Evolutionary conservation across 1,140 invertebrate genomes (phyloP), one percentile per base, ranked within the genome.

Genomic region (Drosophila lini): DNA sequence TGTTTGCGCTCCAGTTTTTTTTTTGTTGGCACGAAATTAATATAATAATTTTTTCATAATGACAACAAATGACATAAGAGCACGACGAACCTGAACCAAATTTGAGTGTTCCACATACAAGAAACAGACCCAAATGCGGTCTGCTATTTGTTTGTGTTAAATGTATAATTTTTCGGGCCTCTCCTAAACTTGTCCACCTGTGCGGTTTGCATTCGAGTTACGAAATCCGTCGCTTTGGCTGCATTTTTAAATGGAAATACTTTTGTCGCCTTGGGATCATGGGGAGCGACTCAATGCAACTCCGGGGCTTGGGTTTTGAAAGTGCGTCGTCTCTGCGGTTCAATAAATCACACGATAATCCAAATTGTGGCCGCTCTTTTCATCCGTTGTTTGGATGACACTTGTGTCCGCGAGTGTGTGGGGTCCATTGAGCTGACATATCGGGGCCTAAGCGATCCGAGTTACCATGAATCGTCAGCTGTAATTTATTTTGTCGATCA

Each of bases 291-390:
- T 25, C 16, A 78, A 78, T 74, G 63, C 32, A 65, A 36, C 31
- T 52, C 25, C 25, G 34, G 34, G 40, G 31, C 34, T 57, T 76
- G 71, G 55, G 8, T 74, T 84, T 84, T 84, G 73, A 84, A 80
- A 84, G 81, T 83, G 81, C 73, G 58, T 76, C 64, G 52, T 48
- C 44, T 57, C 34, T 36, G n/a, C 8, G 50, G 52, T 36, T 68
- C 76, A 65, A 85, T 85, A 85, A 85, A 85, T 85, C 81, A 85
- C 53, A 81, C 36, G 74, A 81, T 85, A 85, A 85, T 83, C 80
- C 80, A 74, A 68, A 83, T 78, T 68, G 68, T 70, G 40, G 58
- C 13, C 55, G 41, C 19, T 56, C 57, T 55, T 45, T 60, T 62
- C 32, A 68, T 68, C 71, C 42, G 55, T 78, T 85, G 59, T 52